Evolutionary conservation across 2,888 invertebrate genomes (phyloP).

Genomic region (Limnephilus marmoratus): DNA sequence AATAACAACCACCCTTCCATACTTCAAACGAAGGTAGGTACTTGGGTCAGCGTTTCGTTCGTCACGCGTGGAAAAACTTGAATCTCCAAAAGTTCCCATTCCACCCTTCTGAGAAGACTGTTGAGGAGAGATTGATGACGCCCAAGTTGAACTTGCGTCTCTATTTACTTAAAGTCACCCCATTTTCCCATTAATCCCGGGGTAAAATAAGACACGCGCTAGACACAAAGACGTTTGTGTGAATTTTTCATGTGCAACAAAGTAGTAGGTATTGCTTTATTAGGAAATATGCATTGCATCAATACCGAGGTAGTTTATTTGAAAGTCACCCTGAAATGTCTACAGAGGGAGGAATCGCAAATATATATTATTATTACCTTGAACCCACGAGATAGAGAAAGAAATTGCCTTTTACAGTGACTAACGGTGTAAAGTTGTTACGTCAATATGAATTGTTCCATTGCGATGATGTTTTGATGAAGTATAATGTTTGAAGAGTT

Average conservation of each 20-base stretch:
- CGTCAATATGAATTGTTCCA: neutral
- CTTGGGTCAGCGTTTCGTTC: neutral
- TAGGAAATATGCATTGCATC: constrained; percentile 2
- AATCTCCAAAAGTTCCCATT: neutral
- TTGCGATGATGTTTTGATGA: too few relatives aligned
- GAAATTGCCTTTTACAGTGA: neutral
- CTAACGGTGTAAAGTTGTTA: neutral
- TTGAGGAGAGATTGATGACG: constrained; percentile 30
- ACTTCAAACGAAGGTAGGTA: neutral
- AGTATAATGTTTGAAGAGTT: too few relatives aligned
- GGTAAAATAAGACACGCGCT: constrained; percentile 15
- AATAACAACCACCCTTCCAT: neutral
- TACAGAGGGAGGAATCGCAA: neutral
- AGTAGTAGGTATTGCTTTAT: constrained; percentile 25
- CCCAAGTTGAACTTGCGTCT: constrained; percentile 19
- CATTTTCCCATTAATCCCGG: constrained; percentile 33
- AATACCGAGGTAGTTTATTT: neutral
- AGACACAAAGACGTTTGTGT: constrained; percentile 31
- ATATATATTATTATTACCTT: neutral
- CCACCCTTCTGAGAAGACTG: constrained; percentile 10
- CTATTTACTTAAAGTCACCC: constrained; percentile 33
- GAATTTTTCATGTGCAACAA: constrained; percentile 30
- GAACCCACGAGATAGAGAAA: neutral
- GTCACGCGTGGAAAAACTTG: constrained; percentile 17
- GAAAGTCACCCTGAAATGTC: neutral